phyloP scores from a whole-genome alignment of 2,888 invertebrate species.

The Molanna angustata region DNA sequence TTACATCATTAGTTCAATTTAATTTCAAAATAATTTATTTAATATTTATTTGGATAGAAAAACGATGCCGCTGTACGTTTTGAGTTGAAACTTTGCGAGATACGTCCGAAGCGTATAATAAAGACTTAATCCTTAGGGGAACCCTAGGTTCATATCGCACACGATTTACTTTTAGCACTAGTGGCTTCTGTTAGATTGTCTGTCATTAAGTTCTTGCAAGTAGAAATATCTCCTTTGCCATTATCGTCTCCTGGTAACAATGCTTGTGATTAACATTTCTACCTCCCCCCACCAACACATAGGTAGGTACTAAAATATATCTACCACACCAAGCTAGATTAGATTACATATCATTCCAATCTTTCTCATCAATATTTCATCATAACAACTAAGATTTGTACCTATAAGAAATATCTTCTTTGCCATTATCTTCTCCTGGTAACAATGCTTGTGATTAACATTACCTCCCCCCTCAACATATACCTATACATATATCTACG shows the following conservation, averaged over 20 bases:
- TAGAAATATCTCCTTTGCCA: conserved; percentile 7
- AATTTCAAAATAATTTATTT: no score
- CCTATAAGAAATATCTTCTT: neutral
- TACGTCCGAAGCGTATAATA: conserved; percentile 17
- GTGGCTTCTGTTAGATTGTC: conserved; percentile 25
- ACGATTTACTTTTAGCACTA: conserved; percentile 31
- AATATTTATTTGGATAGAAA: no score
- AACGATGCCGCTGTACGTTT: no score
- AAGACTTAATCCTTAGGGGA: conserved; percentile 31
- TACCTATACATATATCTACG: no score
- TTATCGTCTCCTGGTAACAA: neutral
- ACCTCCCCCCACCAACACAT: no score
- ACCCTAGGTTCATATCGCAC: conserved; percentile 22
- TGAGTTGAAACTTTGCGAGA: no score
- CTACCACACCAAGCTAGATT: no score
- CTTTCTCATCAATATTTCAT: no score
- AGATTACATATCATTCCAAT: no score
- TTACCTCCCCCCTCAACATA: no score
- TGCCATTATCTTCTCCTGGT: neutral
- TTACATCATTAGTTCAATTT: no score
- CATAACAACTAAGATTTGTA: conserved; percentile 22
- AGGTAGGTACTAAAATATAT: no score
- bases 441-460: neutral
- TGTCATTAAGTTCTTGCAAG: conserved; percentile 26
- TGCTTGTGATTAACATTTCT: neutral